A percentile compares a stretch with the other conserved stretches of the same genome.
These are phyloP conservation scores for Achroia grisella DNA, from an alignment of 1,140 invertebrate genomes.

Conservation along the genomic window DNA sequence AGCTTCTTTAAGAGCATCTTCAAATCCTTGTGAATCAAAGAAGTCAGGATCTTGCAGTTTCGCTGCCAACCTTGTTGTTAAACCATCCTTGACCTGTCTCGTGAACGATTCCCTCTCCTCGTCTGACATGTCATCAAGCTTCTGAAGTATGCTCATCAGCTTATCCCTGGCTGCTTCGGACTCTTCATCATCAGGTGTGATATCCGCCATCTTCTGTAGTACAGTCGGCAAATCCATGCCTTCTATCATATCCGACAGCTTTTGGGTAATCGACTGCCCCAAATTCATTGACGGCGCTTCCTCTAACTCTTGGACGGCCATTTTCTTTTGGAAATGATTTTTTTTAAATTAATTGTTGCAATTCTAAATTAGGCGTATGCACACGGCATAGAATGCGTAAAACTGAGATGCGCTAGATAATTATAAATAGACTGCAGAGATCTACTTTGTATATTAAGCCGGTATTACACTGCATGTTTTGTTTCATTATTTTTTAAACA, in stretches of 20 bases:
- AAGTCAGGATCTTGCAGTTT: constrained; percentile 34
- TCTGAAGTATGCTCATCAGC: constrained; percentile 37
- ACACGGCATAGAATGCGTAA: too few species aligned
- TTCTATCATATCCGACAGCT: constrained; percentile 37
- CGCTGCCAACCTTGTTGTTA: constrained; percentile 29
- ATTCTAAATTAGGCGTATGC: too few species aligned
- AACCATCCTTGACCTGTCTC: constrained; percentile 31
- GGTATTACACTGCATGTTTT: too few species aligned
- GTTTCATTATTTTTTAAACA: too few species aligned
- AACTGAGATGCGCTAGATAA: too few species aligned
- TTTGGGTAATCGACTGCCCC: constrained; percentile 33
- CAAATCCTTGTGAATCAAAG: constrained; percentile 33
- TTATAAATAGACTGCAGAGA: too few species aligned
- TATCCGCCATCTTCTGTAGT: constrained; percentile 14
- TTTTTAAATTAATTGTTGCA: too few species aligned
- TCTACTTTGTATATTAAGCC: too few species aligned
- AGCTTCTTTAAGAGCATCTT: constrained; percentile 34
- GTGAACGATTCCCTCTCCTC: constrained; percentile 52
- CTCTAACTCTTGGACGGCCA: constrained; percentile 30
- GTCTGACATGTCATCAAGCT: constrained; percentile 48
- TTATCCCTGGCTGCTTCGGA: constrained; percentile 37
- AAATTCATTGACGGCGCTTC: constrained; percentile 18
- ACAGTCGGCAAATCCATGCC: constrained; percentile 17
- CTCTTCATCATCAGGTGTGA: constrained; percentile 26
- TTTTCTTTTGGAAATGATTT: constrained; percentile 19